Base-by-base conservation (phyloP, 2,113 vertebrate species). In the Platysternon megacephalum region DNA sequence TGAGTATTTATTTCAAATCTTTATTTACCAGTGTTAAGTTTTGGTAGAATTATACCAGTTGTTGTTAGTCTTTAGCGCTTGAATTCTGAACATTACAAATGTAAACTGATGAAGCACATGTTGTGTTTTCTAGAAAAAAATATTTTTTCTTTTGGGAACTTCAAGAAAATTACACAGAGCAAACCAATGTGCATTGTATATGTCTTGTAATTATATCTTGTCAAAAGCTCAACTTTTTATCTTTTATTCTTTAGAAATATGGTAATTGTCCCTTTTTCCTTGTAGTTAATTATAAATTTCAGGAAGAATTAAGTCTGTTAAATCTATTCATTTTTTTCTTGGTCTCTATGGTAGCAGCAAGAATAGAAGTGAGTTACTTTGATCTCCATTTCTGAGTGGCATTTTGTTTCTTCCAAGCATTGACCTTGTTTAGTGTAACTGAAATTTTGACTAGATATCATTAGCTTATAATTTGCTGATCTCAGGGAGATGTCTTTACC, bases 251-350 rank as follows among this genome's bases (percentile, higher is more conserved):
- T 98, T 97, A 88, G 92, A 98, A 98, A 98, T 98, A 98, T 97
- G 97, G 93, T 98, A 98, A 98, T 98, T 98, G 97, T 97, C 94
- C 96, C 98, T 94, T 98, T 98, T 96, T 65, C 90, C 94, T 95
- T 97, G 97, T 96, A 98, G 98, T 98, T 98, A 98, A 98, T 98
- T 98, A 98, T 98, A 98, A 98, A 98, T 98, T 98, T 98, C 95
- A 95, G 97, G 93, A 98, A 97, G 98, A 98, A 98, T 98, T 98
- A 98, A 98, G 95, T 98, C 93, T 91, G 91, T 93, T 98, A 97
- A 98, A 97, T 97, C 89, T 97, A 89, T 97, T 91, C 86, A 93
- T 90, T 93, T 89, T 94, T 94, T 91, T 68, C 82, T 96, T 97
- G 97, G 98, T 98, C 97, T 98, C 98, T 98, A 98, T 98, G 97